Evolutionary conservation across 2,888 invertebrate genomes (phyloP), one percentile per base, ranked within the genome.

Genomic region (Rhamnusium bicolor): DNA sequence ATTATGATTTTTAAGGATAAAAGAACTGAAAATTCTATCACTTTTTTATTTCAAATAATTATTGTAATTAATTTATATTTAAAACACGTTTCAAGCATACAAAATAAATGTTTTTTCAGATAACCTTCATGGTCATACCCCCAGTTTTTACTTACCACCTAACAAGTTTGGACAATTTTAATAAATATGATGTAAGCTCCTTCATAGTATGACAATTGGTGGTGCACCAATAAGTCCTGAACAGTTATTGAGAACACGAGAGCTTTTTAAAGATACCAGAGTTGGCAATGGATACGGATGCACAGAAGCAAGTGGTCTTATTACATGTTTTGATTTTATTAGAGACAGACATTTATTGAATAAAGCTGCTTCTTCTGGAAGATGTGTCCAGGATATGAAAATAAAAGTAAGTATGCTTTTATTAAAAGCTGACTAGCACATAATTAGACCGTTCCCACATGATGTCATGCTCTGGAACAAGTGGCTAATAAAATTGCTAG

Each of bases 281-380:
- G 84, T 88, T 0, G 18, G 79, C 0, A 84, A 86, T 47, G 78
- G 77, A 0, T 89, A 85, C 63, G 90, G 89, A 1, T 87, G 89
- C 85, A 88, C 87, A 27, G 89, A 89, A 78, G 54, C 87, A n/a
- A 0, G 1, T 12, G 82, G 85, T 1, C 1, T 87, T 0, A 84
- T 78, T 7, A 75, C 79, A 7, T 19, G 61, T 19, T 81, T 79
- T 56, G 24, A 74, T 51, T 24, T 60, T 5, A 54, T 47, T 1
- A 69, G 16, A 47, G 62, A 72, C 16, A 56, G 49, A 62, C 49
- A 71, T 24, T 10, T 47, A 14, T 18, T 58, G 10, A 1, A 51
- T 2, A 72, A 75, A 66, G 8, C 58, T 16, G 14, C 18, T 1
- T 75, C 76, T 4, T 74, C 65, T 46, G 78, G 78, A 29, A 78